Base-by-base conservation (phyloP, 2,888 invertebrate genomes). In the Lymantria dispar region DNA sequence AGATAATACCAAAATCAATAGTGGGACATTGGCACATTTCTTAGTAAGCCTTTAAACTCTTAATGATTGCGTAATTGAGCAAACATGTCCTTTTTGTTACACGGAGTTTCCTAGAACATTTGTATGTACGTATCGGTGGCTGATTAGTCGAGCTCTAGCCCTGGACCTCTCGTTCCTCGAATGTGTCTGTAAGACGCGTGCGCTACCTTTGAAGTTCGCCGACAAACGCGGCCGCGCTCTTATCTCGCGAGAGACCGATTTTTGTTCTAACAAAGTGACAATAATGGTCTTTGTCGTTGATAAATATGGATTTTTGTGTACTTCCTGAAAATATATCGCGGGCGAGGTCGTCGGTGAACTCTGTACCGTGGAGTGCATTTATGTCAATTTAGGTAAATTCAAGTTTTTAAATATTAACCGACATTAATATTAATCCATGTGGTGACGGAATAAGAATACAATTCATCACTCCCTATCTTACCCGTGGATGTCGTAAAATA, bases 201-300 rank as follows among this genome's bases (percentile, higher is more conserved):
- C 78, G 80, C 74, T 51, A 54, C 63, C 60, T 87, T 89, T 88
- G 80, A 88, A 73, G 69, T 71, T 43, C 50, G 75, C 90, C 90
- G 89, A 80, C 90, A 89, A 89, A 90, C 72, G 75, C 64, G 69
- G 70, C 90, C 90, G 90, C 84, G 49, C 62, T 72, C 83, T 88
- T 87, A 88, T 89, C 88, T 88, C 75, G 75, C 63, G 73, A 74
- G 75, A 78, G 83, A 77, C 78, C 80, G 80, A 83, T 86, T 89
- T 83, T 86, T 84, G 83, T 84, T 77, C 78, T 74, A 80, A 80
- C 84, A 77, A 57, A 83, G 81, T 85, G 86, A 86, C 86, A 86
- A 85, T 85, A 87, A 85, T 83, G 80, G 80, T 79, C 84, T 86
- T 84, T 87, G 83, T 83, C 71, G 80, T 80, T 74, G 78, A 83